phyloP scores from a whole-genome alignment of 2,888 invertebrate species.

The Eledone cirrhosa region DNA sequence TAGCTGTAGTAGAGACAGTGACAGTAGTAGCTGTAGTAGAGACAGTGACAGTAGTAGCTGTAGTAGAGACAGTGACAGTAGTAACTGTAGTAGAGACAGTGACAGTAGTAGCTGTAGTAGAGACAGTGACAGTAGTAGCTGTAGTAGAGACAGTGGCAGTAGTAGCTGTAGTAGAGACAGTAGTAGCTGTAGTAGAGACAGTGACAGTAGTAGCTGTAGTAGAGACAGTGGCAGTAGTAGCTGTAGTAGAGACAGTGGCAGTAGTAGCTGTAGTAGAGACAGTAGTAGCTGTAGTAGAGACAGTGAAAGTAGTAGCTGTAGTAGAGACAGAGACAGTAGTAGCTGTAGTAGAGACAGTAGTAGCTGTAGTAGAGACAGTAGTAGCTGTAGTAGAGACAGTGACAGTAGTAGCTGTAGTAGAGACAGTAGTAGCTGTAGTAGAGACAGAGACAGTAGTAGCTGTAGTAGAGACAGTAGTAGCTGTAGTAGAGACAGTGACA shows the following conservation, averaged over 20 bases:
- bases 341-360: neutral
- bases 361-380: neutral
- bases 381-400: neutral
- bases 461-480: neutral
- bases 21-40: slow-evolving; percentile 14
- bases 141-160: no score
- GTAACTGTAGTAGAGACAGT: neutral
- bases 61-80: slow-evolving; percentile 9
- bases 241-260: no score
- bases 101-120: neutral
- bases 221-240: no score
- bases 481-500: neutral
- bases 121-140: slow-evolving; percentile 7
- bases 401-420: neutral
- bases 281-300: neutral
- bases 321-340: neutral
- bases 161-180: slow-evolving; percentile 12
- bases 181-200: slow-evolving; percentile 12
- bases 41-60: slow-evolving; percentile 8
- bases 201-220: slow-evolving; percentile 8
- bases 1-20: neutral
- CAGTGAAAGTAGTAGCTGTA: neutral
- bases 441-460: no score
- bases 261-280: slow-evolving; percentile 1
- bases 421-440: neutral